These are phyloP conservation scores for Carabus problematicus DNA, from an alignment of 2,888 invertebrate genomes.

Conservation along the genomic window DNA sequence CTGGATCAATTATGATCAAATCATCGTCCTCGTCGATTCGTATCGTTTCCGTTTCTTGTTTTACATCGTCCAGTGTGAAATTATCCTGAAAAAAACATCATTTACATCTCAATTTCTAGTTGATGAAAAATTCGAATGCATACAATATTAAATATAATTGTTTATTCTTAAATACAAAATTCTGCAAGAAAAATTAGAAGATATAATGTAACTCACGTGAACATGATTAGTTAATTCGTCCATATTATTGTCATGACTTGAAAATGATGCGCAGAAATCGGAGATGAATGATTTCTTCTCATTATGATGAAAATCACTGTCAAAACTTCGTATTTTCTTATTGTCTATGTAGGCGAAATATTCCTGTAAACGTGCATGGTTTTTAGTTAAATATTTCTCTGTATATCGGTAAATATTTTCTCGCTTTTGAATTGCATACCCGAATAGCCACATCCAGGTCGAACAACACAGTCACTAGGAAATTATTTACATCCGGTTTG, in stretches of 20 bases:
- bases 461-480: conserved; percentile 19
- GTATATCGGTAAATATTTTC: not conserved
- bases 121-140: too few species aligned
- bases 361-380: conserved; percentile 23
- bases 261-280: conserved; percentile 10
- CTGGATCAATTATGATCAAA: conserved; percentile 21
- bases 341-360: conserved; percentile 20
- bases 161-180: too few species aligned
- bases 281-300: conserved; percentile 31
- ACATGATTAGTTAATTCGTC: not conserved
- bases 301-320: not conserved
- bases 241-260: not conserved
- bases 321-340: conserved; percentile 16
- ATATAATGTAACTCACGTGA: not conserved
- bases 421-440: conserved; percentile 18
- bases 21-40: conserved; percentile 11
- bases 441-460: conserved; percentile 22
- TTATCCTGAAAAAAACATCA: not conserved
- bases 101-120: too few species aligned
- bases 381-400: too few species aligned
- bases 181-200: too few species aligned
- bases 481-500: conserved; percentile 4
- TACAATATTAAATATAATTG: too few species aligned
- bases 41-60: not conserved
- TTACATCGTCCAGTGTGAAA: not conserved